Percentiles rank a stretch among this genome's conserved stretches.
Conservation (phyloP, 2,888 invertebrate genomes). For the Incurvaria masculella region DNA sequence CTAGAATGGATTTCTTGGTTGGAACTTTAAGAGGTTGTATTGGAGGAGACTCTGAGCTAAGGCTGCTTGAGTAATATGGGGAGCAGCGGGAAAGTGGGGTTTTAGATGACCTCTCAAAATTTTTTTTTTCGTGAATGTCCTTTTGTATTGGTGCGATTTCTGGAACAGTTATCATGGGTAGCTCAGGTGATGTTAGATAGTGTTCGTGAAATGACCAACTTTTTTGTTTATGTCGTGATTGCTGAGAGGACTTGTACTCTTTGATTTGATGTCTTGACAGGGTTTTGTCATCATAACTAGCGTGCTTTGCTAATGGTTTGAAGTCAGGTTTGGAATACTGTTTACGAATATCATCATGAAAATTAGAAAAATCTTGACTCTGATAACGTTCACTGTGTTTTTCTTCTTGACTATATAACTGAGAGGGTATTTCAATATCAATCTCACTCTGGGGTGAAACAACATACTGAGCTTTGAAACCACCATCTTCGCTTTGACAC, state of each 20-base stretch:
- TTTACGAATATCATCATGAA: slow-evolving; percentile 34
- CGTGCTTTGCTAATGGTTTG: slow-evolving; percentile 60
- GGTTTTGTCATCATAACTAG: slow-evolving; percentile 64
- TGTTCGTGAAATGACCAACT: slow-evolving; percentile 65
- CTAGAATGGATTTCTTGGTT: slow-evolving; percentile 61
- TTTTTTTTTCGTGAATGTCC: slow-evolving; percentile 45
- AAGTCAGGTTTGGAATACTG: slow-evolving; percentile 52
- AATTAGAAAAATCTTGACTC: slow-evolving; percentile 60
- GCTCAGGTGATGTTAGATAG: slow-evolving; percentile 53
- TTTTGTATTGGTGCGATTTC: slow-evolving; percentile 46
- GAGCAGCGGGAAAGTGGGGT: slow-evolving; percentile 65
- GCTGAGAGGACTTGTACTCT: slow-evolving; percentile 57
- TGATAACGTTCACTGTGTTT: slow-evolving; percentile 63
- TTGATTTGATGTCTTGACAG: slow-evolving; percentile 62
- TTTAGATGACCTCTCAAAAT: slow-evolving; percentile 46
- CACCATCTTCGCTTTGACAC: slow-evolving; percentile 61
- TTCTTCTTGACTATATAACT: slow-evolving; percentile 60
- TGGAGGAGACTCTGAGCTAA: slow-evolving; percentile 72
- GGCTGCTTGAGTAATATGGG: slow-evolving; percentile 71
- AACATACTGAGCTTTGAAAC: slow-evolving; percentile 38
- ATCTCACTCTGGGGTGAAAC: slow-evolving; percentile 50
- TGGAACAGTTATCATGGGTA: slow-evolving; percentile 54
- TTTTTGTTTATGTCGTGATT: slow-evolving; percentile 56
- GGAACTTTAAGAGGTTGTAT: slow-evolving; percentile 63
- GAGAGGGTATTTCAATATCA: slow-evolving; percentile 54